These are phyloP conservation scores for Patiria miniata DNA, from an alignment of 35 echinoderm and acorn worm genomes.

Conservation along the genomic window DNA sequence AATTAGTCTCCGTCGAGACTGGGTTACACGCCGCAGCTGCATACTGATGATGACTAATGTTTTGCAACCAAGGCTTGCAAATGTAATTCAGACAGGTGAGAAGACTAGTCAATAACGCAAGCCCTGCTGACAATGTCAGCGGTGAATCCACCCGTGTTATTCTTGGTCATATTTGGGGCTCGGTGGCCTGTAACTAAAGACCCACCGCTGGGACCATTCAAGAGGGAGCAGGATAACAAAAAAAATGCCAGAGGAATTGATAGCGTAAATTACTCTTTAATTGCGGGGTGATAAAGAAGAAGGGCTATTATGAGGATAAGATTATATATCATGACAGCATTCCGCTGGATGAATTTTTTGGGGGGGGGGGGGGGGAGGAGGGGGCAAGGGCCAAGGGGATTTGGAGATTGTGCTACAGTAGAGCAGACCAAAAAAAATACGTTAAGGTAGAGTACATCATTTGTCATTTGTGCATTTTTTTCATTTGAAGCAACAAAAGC, in stretches of 20 bases:
- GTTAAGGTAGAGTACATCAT: no score
- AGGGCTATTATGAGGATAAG: neutral
- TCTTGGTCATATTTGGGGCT: neutral
- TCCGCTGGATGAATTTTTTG: no score
- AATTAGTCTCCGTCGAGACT: slow-evolving; percentile 4
- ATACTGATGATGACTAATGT: slow-evolving; percentile 13
- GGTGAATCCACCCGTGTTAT: neutral
- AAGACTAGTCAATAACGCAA: no score
- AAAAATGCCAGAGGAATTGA: neutral
- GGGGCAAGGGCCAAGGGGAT: no score
- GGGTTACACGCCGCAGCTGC: neutral
- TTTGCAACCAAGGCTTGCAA: neutral
- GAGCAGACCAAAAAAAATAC: no score
- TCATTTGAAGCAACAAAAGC: no score
- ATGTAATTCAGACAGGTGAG: slow-evolving; percentile 1
- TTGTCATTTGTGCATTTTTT: no score
- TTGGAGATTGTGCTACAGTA: no score
- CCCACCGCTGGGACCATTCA: neutral
- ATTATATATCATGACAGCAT: neutral
- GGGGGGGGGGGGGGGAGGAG: no score
- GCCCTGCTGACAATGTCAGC: neutral
- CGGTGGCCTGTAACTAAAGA: neutral
- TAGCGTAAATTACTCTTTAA: neutral
- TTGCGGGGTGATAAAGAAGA: neutral
- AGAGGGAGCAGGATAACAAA: no score